Evolutionary conservation across 2,797 vertebrate species (phyloP).

Genomic region (Leptoclinus maculatus): DNA sequence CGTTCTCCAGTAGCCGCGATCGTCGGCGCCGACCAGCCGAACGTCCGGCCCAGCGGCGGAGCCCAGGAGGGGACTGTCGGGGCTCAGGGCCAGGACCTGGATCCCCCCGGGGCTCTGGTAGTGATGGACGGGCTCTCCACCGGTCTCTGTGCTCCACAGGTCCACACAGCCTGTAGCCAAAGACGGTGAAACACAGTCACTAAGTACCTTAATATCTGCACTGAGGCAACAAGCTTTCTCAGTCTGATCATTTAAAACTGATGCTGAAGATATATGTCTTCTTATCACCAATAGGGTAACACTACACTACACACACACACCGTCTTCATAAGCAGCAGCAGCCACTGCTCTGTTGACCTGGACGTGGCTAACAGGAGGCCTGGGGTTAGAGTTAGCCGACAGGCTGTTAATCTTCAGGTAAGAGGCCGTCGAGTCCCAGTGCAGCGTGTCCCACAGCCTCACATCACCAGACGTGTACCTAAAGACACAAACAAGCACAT

Average conservation of each 20-base stretch:
- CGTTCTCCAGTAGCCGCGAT: conserved; percentile 89
- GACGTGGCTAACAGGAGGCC: conserved; percentile 89
- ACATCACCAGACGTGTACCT: conserved; percentile 97
- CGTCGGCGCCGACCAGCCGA: conserved; percentile 84
- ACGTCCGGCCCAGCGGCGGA: conserved; percentile 87
- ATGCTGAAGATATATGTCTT: neutral
- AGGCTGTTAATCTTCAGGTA: conserved; percentile 84
- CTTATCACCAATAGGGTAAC: neutral
- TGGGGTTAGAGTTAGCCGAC: conserved; percentile 78
- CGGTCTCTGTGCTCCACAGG: conserved; percentile 91
- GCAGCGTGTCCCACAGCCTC: conserved; percentile 93
- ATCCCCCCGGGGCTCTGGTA: conserved; percentile 88
- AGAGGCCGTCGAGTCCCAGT: conserved; percentile 91
- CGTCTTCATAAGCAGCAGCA: conserved; percentile 92
- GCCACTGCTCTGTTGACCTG: conserved; percentile 91
- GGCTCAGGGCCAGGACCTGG: conserved; percentile 87
- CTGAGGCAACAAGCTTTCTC: neutral
- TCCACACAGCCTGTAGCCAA: conserved; percentile 86
- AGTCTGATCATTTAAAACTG: neutral
- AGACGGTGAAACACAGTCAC: neutral
- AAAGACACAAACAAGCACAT: conserved; percentile 36
- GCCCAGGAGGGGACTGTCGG: conserved; percentile 81
- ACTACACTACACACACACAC: conserved; percentile 76
- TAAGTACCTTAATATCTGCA: neutral
- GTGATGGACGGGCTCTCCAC: conserved; percentile 88